A percentile compares a stretch with the other conserved stretches of the same genome.
Evolutionary conservation across 1,140 invertebrate species (phyloP).

Genomic region (Octopus bimaculoides): DNA sequence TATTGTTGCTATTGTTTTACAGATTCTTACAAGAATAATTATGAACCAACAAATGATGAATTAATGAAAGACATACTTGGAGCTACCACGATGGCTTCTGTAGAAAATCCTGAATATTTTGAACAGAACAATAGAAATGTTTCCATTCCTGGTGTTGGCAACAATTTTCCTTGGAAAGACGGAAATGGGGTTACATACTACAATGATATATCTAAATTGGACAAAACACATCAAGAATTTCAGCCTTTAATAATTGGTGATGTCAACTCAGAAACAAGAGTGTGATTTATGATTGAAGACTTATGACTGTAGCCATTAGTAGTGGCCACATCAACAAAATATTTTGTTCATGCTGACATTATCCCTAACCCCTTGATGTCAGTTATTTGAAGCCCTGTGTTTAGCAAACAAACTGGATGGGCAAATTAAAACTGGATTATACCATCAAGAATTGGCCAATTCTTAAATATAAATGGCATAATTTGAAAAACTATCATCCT

Average conservation of each 20-base stretch:
- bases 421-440: not conserved
- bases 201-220: not conserved
- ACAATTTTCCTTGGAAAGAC: not conserved
- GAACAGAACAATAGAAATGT: not conserved
- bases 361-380: not conserved
- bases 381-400: not conserved
- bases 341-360: not conserved
- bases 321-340: not conserved
- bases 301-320: not conserved
- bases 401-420: not conserved
- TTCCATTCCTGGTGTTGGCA: not conserved
- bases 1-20: no score
- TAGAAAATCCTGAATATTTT: slow-evolving; percentile 12
- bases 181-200: not conserved
- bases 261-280: slow-evolving; percentile 6
- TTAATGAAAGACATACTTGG: not conserved
- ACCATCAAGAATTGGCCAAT: not conserved
- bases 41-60: not conserved
- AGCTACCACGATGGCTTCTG: not conserved
- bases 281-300: not conserved
- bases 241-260: not conserved
- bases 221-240: not conserved
- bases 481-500: not conserved
- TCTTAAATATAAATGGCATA: not conserved
- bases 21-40: no score